phyloP scores from a whole-genome alignment of 2,888 invertebrate genomes.

The Phania funesta region DNA sequence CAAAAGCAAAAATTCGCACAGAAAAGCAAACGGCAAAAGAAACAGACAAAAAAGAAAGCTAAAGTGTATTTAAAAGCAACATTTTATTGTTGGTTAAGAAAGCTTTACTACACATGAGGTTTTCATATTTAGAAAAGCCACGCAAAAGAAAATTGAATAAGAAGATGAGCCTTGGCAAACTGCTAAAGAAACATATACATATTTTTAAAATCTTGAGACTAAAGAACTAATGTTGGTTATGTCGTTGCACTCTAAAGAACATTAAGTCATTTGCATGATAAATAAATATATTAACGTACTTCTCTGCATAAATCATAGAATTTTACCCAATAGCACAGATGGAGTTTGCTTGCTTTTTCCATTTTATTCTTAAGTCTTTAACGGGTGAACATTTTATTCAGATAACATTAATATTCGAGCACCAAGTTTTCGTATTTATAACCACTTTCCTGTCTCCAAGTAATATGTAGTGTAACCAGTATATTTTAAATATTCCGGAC shows the following conservation, averaged over 20 bases:
- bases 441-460: too few relatives aligned
- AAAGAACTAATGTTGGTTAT: slow-evolving; percentile 34
- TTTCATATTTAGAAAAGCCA: not conserved
- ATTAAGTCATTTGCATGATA: slow-evolving; percentile 56
- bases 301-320: not conserved
- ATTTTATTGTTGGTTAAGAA: slow-evolving; percentile 41
- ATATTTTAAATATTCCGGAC: too few relatives aligned
- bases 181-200: not conserved
- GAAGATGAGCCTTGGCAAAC: not conserved
- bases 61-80: slow-evolving; percentile 54
- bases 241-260: slow-evolving; percentile 64
- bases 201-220: slow-evolving; percentile 48
- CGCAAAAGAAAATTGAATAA: not conserved
- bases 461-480: too few relatives aligned
- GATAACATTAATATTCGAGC: too few relatives aligned
- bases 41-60: slow-evolving; percentile 3
- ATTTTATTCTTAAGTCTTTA: too few relatives aligned
- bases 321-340: not conserved
- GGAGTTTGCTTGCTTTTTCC: too few relatives aligned
- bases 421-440: too few relatives aligned
- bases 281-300: not conserved
- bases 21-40: not conserved
- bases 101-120: slow-evolving; percentile 16
- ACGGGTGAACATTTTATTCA: too few relatives aligned
- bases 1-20: not conserved